Evolutionary conservation across 2,797 vertebrate genomes (phyloP).

Genomic region (Iguana delicatissima): DNA sequence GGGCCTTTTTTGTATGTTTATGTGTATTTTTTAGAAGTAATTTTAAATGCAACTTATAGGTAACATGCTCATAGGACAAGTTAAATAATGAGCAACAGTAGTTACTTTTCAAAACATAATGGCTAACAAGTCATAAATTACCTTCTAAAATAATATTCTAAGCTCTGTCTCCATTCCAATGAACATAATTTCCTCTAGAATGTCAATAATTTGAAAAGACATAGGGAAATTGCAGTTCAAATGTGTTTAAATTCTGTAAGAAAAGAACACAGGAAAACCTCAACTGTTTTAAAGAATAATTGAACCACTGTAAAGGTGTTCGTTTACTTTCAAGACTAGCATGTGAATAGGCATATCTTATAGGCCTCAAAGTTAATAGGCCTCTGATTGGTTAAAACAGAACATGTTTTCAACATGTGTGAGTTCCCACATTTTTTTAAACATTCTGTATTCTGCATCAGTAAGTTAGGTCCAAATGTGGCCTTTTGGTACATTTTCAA

Average conservation of each 20-base stretch:
- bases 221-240: neutral
- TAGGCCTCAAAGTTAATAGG: neutral
- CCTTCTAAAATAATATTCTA: neutral
- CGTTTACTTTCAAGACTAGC: neutral
- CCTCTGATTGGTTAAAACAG: neutral
- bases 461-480: neutral
- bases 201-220: slow-evolving; percentile 10
- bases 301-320: too few species aligned
- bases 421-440: neutral
- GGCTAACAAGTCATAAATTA: neutral
- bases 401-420: neutral
- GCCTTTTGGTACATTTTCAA: neutral
- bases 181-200: neutral
- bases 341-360: neutral
- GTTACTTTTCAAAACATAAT: neutral
- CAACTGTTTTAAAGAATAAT: neutral
- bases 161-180: neutral
- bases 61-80: neutral
- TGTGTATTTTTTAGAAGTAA: neutral
- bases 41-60: neutral
- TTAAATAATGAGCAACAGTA: neutral
- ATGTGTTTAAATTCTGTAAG: neutral
- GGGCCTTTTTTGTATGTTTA: neutral
- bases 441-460: neutral
- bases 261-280: neutral